Base-by-base conservation (phyloP, 2,113 vertebrate species). In the Cyanoramphus novaezelandiae region DNA sequence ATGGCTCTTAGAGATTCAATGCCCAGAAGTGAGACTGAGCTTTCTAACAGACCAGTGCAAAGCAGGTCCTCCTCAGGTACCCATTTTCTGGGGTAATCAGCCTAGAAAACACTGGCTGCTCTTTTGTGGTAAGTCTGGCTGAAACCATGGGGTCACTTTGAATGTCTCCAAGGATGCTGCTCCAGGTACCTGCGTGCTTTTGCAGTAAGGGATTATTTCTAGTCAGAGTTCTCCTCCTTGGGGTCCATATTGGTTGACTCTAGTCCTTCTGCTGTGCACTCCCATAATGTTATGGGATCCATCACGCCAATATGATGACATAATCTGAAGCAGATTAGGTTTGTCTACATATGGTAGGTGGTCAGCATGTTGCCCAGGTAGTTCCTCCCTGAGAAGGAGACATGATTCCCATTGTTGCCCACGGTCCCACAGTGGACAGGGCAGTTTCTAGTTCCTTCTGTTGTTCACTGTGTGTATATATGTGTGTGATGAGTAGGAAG, bases 301-400 rank as follows among this genome's bases (percentile, higher is more conserved):
- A 37, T 23, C 1, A 0, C 1, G 2, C 31, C 43, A 17, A 15
- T 17, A 46, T 0, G 4, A 55, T 59, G 76, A 49, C 35, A n/a
- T 31, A 86, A 29, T 15, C 44, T 4, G 3, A 68, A 57, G 49
- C 64, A 81, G 59, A 83, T 69, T 64, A 53, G 49, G 63, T 77
- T 69, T 90, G 71, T 44, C 71, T 44, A 7, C 4, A 0, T 17
- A 27, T 53, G 55, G 43, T 28, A 67, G 39, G 64, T 67, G 57
- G 69, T 55, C 1, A 0, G 46, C 50, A 84, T 35, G 52, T 35
- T 79, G 74, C 63, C 37, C 60, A n/a, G 37, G 13, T 52, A 35
- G 77, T 16, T 33, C 35, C 33, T 87, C 46, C 65, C 33, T 72
- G 67, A 65, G 43, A 57, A 57, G 47, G 46, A 64, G 33, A 5